Percentiles rank a stretch among this genome's conserved stretches.
phyloP scores from a whole-genome alignment of 2,113 vertebrate genomes.

The Nesoenas mayeri region DNA sequence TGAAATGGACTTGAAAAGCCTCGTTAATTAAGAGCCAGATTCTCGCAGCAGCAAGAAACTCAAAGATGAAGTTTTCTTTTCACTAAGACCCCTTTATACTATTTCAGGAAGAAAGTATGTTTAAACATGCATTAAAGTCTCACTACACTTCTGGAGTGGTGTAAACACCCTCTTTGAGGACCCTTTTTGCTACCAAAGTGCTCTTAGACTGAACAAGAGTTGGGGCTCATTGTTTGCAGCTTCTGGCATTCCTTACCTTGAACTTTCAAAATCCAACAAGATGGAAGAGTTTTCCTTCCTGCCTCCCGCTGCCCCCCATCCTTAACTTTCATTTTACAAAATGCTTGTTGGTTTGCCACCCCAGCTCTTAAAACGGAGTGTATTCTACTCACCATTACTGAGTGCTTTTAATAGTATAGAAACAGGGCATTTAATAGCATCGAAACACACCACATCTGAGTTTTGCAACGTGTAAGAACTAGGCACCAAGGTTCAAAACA shows the following conservation, averaged over 20 bases:
- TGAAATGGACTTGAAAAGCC: not conserved
- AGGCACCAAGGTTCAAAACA: not conserved
- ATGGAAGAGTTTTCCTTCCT: not conserved
- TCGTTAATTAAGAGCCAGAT: not conserved
- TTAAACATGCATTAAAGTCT: constrained; percentile 25
- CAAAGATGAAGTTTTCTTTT: not conserved
- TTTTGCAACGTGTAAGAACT: not conserved
- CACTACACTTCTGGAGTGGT: constrained; percentile 8
- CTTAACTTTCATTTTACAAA: not conserved
- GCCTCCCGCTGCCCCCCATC: rapidly evolving
- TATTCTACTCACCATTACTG: not conserved
- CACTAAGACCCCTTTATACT: not conserved
- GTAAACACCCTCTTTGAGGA: constrained; percentile 42
- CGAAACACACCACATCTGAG: not conserved
- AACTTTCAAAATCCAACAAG: not conserved
- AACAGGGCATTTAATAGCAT: not conserved
- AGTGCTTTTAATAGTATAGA: not conserved
- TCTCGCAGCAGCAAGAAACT: not conserved
- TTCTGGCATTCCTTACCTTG: not conserved
- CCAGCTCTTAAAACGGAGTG: not conserved
- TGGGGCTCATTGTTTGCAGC: not conserved
- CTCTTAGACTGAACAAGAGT: not conserved
- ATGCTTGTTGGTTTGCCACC: not conserved
- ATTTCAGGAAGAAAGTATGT: constrained; percentile 4
- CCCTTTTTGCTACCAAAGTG: not conserved